phyloP scores from a whole-genome alignment of 2,888 invertebrate genomes.

The Drosophila hawaiiensis region DNA sequence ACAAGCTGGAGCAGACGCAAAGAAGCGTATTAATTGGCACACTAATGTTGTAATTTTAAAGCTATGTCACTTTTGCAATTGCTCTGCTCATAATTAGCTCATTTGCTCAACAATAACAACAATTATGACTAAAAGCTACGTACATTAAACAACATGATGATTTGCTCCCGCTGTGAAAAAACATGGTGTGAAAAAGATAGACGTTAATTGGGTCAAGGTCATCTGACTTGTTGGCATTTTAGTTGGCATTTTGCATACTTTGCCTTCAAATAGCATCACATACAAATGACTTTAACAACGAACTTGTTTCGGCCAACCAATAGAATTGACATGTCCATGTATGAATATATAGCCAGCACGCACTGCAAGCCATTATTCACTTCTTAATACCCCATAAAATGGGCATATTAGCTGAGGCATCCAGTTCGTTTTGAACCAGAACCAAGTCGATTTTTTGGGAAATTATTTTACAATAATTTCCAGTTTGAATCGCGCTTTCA shows the following conservation, averaged over 20 bases:
- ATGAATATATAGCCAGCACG: constrained; percentile 13
- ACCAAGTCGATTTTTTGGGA: neutral
- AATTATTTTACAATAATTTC: neutral
- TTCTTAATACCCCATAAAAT: neutral
- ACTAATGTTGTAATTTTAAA: constrained; percentile 40
- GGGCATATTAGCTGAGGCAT: neutral
- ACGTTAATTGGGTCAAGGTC: constrained; percentile 69
- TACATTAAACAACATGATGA: neutral
- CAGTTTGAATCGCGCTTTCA: neutral
- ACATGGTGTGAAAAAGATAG: constrained; percentile 32
- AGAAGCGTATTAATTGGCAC: constrained; percentile 52
- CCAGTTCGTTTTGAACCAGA: neutral
- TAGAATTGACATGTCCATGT: constrained; percentile 33
- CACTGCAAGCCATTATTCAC: constrained; percentile 14
- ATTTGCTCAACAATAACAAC: constrained; percentile 35
- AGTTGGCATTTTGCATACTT: constrained; percentile 50
- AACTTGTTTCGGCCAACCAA: constrained; percentile 47
- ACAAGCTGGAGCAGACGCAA: constrained; percentile 49
- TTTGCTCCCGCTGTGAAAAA: constrained; percentile 37
- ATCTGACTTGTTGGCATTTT: constrained; percentile 35
- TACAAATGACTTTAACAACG: constrained; percentile 62
- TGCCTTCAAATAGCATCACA: constrained; percentile 42
- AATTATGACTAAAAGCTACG: neutral
- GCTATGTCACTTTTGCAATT: constrained; percentile 61
- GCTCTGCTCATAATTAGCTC: constrained; percentile 45